Evolutionary conservation across 1,140 invertebrate genomes (phyloP).

Genomic region (Drosophila santomea): DNA sequence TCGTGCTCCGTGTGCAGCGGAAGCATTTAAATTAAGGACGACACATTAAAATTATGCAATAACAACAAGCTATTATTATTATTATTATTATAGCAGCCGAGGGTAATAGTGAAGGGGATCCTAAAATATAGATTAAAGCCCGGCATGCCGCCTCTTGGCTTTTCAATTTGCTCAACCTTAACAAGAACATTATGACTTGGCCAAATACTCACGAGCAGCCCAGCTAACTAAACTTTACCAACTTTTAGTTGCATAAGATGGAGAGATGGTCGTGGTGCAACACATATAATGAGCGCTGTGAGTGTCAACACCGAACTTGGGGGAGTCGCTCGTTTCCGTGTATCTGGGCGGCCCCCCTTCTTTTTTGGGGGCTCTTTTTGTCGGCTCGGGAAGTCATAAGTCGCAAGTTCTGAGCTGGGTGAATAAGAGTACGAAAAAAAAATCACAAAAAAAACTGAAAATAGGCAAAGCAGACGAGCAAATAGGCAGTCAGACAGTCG

Average conservation of each 20-base stretch:
- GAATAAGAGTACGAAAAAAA: constrained; percentile 37
- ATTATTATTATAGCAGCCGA: constrained; percentile 8
- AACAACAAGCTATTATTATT: constrained; percentile 77
- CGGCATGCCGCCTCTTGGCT: background rate
- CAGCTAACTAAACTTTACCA: constrained; percentile 15
- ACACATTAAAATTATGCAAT: constrained; percentile 83
- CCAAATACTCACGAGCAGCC: constrained; percentile 10
- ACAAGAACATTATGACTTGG: constrained; percentile 30
- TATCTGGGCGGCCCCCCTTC: too few relatives aligned
- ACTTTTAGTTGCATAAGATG: constrained; percentile 31
- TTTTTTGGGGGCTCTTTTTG: constrained; percentile 26
- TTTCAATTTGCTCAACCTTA: constrained; percentile 43
- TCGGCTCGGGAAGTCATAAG: constrained; percentile 72
- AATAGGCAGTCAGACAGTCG: constrained; percentile 64
- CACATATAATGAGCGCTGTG: constrained; percentile 75
- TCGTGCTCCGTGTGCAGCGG: constrained; percentile 70
- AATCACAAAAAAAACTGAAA: constrained; percentile 7
- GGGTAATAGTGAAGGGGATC: background rate
- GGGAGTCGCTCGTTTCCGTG: constrained; percentile 9
- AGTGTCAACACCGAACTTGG: constrained; percentile 69
- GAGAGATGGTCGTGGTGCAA: constrained; percentile 1
- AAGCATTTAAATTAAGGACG: constrained; percentile 83
- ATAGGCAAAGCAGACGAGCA: constrained; percentile 77
- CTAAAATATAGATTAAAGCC: constrained; percentile 29
- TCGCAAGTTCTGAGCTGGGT: constrained; percentile 56